Base-by-base conservation (phyloP, 2,888 invertebrate genomes). In the Patella depressa region DNA sequence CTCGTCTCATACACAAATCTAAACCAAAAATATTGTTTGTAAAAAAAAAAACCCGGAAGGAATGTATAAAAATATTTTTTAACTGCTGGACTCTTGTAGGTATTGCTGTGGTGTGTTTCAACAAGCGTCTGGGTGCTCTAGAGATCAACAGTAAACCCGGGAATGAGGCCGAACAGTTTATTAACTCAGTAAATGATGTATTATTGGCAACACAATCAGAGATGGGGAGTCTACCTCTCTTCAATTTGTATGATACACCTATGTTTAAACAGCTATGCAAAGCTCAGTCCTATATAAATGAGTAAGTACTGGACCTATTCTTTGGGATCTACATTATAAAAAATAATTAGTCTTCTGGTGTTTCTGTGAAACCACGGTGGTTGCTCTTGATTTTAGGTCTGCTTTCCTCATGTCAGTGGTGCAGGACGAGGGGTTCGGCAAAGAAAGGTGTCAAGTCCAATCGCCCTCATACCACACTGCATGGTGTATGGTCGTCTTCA, bases 91-190 rank as follows among this genome's bases (percentile, higher is more conserved):
- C 57, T 72, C 15, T 74, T 81, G 9, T 80, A 91, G 91, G 88
- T 53, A 88, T 90, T 24, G 89, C 88, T 15, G 84, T 86, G 55
- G 85, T 91, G 59, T 91, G 91, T 77, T 86, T 91, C 77, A 88
- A 90, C 72, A 85, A 81, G n/a, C 82, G 91, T n/a, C 79, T 91
- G 7, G 90, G 90, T 9, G 88, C 89, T 70, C 83, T 91, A 19
- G 80, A 85, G 9, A 77, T 75, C 0, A 75, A 83, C 45, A 72
- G 84, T 0, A 72, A 79, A 0, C 59, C 78, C 9, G 81, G 83
- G 71, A 81, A 81, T 24, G 87, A 87, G 15, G 88, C 89, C 7
- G 71, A 81, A 14, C 73, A 77, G 5, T 88, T 91, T 83, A 88
- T 90, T n/a, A 59, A 82, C n/a, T 85, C 90, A 1, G 87, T 89